phyloP scores from a whole-genome alignment of 1,140 invertebrate genomes.

The Drosophila kepulauana region DNA sequence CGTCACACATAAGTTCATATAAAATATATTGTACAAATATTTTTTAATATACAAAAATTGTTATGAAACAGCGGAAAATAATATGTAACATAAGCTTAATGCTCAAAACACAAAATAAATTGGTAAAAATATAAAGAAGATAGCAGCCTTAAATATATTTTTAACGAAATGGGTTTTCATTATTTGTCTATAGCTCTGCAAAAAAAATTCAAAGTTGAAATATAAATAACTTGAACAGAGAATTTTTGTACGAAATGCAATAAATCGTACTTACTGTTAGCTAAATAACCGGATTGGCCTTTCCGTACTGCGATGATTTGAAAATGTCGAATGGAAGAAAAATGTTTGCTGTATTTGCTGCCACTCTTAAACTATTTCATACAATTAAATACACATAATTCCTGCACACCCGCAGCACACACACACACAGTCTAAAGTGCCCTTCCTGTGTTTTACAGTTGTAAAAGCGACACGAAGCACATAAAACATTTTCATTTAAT shows the following conservation, averaged over 20 bases:
- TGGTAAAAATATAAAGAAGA: too few relatives aligned
- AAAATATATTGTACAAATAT: too few relatives aligned
- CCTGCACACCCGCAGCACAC: conserved; percentile 7
- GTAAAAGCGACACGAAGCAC: conserved; percentile 48
- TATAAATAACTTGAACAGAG: too few relatives aligned
- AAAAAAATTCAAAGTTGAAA: too few relatives aligned
- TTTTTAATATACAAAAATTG: too few relatives aligned
- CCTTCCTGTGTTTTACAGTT: conserved; percentile 54
- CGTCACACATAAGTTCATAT: too few relatives aligned
- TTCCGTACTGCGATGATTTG: not conserved
- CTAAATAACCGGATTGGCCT: not conserved
- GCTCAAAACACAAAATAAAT: too few relatives aligned
- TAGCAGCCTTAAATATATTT: too few relatives aligned
- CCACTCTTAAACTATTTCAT: conserved; percentile 4
- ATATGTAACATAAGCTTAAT: too few relatives aligned
- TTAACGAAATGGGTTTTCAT: too few relatives aligned
- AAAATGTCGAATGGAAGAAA: not conserved
- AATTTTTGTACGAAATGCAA: not conserved
- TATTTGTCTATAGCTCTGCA: too few relatives aligned
- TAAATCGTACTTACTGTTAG: not conserved
- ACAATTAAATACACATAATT: conserved; percentile 46
- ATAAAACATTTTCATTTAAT: conserved; percentile 81
- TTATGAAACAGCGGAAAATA: too few relatives aligned
- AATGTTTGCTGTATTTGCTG: not conserved
- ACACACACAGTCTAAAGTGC: conserved; percentile 32